Evolutionary conservation across 2,113 vertebrate species (phyloP), one percentile per base, ranked within the genome.

Genomic region (Channa maculata): DNA sequence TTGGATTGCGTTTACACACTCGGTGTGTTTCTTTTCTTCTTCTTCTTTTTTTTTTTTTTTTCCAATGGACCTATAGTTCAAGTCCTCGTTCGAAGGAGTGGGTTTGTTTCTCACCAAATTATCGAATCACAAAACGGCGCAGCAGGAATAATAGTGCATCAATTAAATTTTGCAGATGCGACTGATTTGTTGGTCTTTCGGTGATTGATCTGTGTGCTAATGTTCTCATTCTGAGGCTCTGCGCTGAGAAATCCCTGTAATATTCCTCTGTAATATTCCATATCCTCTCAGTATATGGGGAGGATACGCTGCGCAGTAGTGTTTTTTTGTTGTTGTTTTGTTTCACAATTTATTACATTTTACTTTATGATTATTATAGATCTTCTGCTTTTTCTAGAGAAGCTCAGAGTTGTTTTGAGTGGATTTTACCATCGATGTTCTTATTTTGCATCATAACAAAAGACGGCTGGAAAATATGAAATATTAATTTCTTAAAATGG

Each of bases 81-180:
- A 79, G 79, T 89, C 82, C 53, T 80, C 69, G 68, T 92, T 86
- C 90, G 82, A 65, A 60, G 77, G 50, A 78, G 53, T 3, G 54
- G 6, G 39, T 60, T 72, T 65, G 53, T 49, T 55, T 24, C 36
- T 41, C 2, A 60, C 34, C 54, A 64, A 70, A 67, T 83, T 6
- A 73, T 64, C 3, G 10, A 65, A 73, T 46, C 51, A 61, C 45
- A 49, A 69, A 81, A 79, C 50, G 68, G 46, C 52, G 55, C 66
- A 60, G 55, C 57, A 65, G 64, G 58, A 79, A 75, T 52, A 63
- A 66, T 62, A 24, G 14, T 0, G 64, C 73, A 62, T 44, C 49
- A 66, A 77, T 80, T 50, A 44, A 5, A 82, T 85, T 72, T 73
- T 36, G 45, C 46, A 60, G 69, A 66, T 62, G 61, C 80, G 60